These are phyloP conservation scores for Lepidurus couesii DNA, from an alignment of 1,140 invertebrate species.

Conservation along the genomic window DNA sequence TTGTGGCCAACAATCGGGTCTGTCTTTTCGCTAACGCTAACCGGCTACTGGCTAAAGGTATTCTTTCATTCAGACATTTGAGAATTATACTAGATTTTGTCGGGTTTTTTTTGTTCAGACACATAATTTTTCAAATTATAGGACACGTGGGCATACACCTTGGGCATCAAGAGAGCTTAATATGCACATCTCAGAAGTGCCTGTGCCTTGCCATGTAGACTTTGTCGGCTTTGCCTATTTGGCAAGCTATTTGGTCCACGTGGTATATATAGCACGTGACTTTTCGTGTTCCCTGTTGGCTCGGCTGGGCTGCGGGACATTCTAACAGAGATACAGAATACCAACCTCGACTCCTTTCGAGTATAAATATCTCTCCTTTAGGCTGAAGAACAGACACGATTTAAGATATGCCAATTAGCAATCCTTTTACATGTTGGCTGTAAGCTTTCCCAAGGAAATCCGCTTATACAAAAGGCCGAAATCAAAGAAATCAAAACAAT, in stretches of 20 bases:
- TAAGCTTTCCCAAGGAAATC: too few relatives aligned
- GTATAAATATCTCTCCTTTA: neutral
- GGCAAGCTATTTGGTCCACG: neutral
- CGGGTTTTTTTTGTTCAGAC: neutral
- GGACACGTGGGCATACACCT: neutral
- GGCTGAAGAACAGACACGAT: too few relatives aligned
- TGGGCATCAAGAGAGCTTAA: neutral
- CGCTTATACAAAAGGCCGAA: too few relatives aligned
- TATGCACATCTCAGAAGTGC: neutral
- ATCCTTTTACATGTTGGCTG: too few relatives aligned
- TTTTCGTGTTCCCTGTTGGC: neutral
- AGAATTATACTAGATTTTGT: too few relatives aligned
- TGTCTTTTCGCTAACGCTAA: neutral
- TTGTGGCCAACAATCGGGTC: neutral
- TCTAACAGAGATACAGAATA: neutral
- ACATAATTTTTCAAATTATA: neutral
- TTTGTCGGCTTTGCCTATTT: neutral
- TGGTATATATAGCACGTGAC: conserved; percentile 22
- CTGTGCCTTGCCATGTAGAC: neutral
- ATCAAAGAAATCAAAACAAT: too few relatives aligned
- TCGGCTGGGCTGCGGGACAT: neutral
- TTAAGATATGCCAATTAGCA: too few relatives aligned
- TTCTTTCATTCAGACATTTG: too few relatives aligned
- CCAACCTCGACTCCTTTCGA: neutral
- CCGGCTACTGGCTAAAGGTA: neutral